Base-by-base conservation (phyloP, 2,888 invertebrate species). In the Amblyjoppa fuscipennis region DNA sequence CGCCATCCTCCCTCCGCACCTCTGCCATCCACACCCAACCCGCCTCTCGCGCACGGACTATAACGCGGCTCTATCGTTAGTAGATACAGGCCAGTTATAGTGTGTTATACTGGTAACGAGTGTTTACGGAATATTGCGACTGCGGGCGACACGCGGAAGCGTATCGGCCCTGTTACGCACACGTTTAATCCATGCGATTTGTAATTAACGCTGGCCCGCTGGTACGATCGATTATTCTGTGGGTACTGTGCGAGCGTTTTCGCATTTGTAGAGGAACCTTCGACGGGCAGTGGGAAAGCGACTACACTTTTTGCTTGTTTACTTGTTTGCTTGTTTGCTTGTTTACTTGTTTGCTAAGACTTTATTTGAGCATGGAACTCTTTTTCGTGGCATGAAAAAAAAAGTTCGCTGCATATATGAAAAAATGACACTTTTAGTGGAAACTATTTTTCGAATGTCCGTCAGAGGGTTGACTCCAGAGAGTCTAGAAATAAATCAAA, bases 51-150 rank as follows among this genome's bases (percentile, higher is more conserved):
- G 34, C 82, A 53, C 82, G 64, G 61, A 69, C 49, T 77, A 51
- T 85, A 74, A 64, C 59, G 69, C 56, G 78, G 73, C 51, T 68
- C 64, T 75, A 75, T 75, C 64, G 49, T 41, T 41, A 41, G 41
- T 64, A 75, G 49, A 49, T 75, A 75, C 49, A 75, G 64, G 13
- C 31, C 28, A 45, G 45, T 45, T 45, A 28, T 31, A 31, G n/a
- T 61, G 41, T 45, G 49, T 34, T 75, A 45, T n/a, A 64, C 45
- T 31, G 61, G 61, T 31, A 49, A 74, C 74, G 74, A 61, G 74
- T 61, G 74, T 61, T 61, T 61, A 38, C 41, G 73, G 45, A 73
- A 56, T 59, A 20, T 20, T 13, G 25, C 16, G 28, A 28, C 16
- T 28, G 9, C 45, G 13, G 45, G 45, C 11, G 59, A 74, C 73